Base-by-base conservation (phyloP, 2,888 invertebrate species). In the Spatulosminthurus flaviceps region DNA sequence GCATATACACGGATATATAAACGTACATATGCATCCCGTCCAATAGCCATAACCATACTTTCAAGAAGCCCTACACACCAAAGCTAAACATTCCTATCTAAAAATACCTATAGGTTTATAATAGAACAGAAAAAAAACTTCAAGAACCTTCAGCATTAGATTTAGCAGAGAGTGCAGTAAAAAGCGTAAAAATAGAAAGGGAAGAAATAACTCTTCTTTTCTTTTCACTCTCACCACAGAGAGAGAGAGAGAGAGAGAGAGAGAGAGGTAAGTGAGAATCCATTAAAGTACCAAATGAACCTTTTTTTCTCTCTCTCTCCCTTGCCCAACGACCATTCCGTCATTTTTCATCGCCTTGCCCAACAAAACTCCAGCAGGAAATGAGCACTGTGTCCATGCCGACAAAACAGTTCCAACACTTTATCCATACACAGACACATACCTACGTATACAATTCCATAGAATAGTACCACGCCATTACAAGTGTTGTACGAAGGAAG, bases 271-370 rank as follows among this genome's bases (percentile, higher is more conserved):
- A 72, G 71, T 72, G 69, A 69, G 69, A 77, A 77, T 69, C 77
- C 77, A 77, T 77, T 77, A 77, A 69, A 29, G 43, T 13, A 66
- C 69, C 77, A 77, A 77, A 77, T 77, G 71, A 77, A 70, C 29
- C 28, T 51, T 77, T 69, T 76, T 29, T 51, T n/a, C n/a, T n/a
- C n/a, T n/a, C 60, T 51, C 26, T 28, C 43, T 73, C 29, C 51
- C 60, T 71, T 77, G 75, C 75, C 60, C 77, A 77, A 70, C 60
- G 71, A 71, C 77, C 70, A 77, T 77, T 71, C 60, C 77, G 71
- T 77, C 77, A 77, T 77, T 77, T 77, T 77, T 77, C 77, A 77
- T 77, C 60, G 21, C n/a, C 61, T 75, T n/a, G 24, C 74, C 34
- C 70, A 72, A 22, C 9, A 16, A 19, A 34, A 72, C 22, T n/a